phyloP scores from a whole-genome alignment of 92 coral and sea anemone species.

The Palythoa grandiflora region DNA sequence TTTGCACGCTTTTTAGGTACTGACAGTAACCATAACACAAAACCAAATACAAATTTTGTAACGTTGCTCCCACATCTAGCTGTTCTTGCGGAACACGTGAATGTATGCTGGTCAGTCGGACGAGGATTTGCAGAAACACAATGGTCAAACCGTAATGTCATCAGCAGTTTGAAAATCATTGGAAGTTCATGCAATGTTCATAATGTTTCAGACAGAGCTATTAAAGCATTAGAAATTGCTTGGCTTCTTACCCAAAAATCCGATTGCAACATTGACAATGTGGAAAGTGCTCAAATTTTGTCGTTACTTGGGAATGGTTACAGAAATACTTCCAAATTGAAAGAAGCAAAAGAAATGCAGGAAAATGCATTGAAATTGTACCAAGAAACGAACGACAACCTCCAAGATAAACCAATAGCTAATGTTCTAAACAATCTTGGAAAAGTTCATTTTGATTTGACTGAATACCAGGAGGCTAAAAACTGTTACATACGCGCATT shows the following conservation, averaged over 20 bases:
- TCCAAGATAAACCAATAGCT: background rate
- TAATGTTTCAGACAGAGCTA: background rate
- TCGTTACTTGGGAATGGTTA: constrained; percentile 36
- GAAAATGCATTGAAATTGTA: background rate
- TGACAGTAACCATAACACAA: constrained; percentile 16
- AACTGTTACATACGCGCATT: constrained; percentile 16
- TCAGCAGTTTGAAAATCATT: constrained; percentile 24
- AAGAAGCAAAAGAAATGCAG: constrained; percentile 28
- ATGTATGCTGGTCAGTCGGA: constrained; percentile 38
- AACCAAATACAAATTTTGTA: background rate
- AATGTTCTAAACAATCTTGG: constrained; percentile 29
- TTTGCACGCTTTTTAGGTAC: background rate
- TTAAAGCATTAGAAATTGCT: constrained; percentile 35
- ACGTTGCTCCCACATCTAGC: constrained; percentile 6
- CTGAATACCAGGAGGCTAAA: constrained; percentile 26
- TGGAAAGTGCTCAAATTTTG: constrained; percentile 25
- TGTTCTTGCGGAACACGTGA: constrained; percentile 29
- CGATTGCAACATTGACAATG: background rate
- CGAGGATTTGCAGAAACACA: constrained; percentile 34
- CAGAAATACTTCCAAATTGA: constrained; percentile 16
- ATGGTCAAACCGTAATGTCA: constrained; percentile 14
- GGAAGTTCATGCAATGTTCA: constrained; percentile 4
- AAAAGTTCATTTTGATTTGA: constrained; percentile 26
- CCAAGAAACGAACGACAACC: background rate
- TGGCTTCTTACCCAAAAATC: background rate